Percentiles rank a stretch among this genome's conserved stretches.
These are phyloP conservation scores for Xestia rhomboidea DNA, from an alignment of 2,888 invertebrate genomes.

Conservation along the genomic window DNA sequence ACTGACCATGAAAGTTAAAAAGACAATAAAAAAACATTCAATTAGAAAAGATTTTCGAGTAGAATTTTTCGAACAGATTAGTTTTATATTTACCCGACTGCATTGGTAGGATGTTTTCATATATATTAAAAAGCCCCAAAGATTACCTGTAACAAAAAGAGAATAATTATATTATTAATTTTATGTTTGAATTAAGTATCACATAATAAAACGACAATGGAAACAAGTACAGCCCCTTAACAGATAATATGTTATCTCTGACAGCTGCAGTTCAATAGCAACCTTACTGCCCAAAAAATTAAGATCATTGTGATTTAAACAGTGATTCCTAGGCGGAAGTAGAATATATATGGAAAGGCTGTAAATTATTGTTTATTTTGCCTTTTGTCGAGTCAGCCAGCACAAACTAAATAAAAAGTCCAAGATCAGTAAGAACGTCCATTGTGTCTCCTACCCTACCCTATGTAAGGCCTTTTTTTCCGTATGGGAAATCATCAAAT, in stretches of 20 bases:
- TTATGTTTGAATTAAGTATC: neutral
- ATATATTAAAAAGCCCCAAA: neutral
- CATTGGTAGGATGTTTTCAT: neutral
- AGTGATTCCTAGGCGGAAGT: neutral
- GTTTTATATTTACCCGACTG: neutral
- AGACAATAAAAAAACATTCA: no score
- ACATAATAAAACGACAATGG: no score
- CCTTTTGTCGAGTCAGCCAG: neutral
- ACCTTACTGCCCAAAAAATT: neutral
- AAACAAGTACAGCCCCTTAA: no score
- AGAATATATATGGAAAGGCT: neutral
- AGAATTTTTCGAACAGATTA: no score
- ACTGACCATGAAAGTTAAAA: no score
- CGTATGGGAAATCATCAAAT: no score
- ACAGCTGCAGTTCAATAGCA: neutral
- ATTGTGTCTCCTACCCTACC: no score
- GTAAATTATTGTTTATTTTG: neutral
- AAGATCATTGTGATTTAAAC: no score
- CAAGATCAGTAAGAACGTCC: neutral
- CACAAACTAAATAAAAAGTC: neutral
- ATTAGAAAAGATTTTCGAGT: no score
- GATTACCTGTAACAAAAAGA: slow-evolving; percentile 19
- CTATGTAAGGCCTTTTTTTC: no score
- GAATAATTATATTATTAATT: neutral
- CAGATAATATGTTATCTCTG: neutral